phyloP scores from a whole-genome alignment of 2,888 invertebrate species.

The Erebia aethiops region DNA sequence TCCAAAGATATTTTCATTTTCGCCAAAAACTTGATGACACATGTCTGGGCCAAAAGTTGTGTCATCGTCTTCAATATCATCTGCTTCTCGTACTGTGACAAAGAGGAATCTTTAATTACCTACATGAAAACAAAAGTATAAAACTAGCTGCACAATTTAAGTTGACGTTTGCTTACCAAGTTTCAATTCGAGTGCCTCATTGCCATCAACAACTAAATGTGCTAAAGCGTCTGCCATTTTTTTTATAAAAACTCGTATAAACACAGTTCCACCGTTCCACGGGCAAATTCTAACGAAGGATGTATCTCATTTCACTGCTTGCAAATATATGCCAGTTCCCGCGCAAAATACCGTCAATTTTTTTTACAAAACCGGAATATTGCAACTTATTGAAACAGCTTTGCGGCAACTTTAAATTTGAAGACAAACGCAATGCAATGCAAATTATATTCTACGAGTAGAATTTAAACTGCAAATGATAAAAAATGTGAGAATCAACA shows the following conservation, averaged over 20 bases:
- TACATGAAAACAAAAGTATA: background rate
- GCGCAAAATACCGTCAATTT: slow-evolving; percentile 49
- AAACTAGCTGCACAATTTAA: background rate
- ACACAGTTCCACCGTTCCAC: background rate
- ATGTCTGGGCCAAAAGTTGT: slow-evolving; percentile 90
- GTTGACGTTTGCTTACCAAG: slow-evolving; percentile 61
- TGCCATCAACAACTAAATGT: slow-evolving; percentile 81
- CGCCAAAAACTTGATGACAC: slow-evolving; percentile 97
- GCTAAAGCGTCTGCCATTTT: slow-evolving; percentile 76
- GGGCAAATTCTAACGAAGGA: slow-evolving; percentile 29
- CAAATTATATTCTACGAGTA: background rate
- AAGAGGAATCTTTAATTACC: slow-evolving; percentile 39
- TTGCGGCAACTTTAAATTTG: background rate
- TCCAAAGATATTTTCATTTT: slow-evolving; percentile 96
- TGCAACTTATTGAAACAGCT: background rate
- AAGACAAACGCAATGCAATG: background rate
- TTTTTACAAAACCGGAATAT: slow-evolving; percentile 4
- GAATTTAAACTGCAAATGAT: background rate
- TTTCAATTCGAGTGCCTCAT: slow-evolving; percentile 82
- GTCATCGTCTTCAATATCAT: slow-evolving; percentile 86
- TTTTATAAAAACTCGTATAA: slow-evolving; percentile 38
- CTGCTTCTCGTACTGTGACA: slow-evolving; percentile 80
- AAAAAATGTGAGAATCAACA: no score
- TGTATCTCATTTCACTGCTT: slow-evolving; percentile 41
- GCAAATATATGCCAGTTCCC: slow-evolving; percentile 45